Evolutionary conservation across 2,797 vertebrate genomes (phyloP).

Genomic region (Sebastes steindachneri): DNA sequence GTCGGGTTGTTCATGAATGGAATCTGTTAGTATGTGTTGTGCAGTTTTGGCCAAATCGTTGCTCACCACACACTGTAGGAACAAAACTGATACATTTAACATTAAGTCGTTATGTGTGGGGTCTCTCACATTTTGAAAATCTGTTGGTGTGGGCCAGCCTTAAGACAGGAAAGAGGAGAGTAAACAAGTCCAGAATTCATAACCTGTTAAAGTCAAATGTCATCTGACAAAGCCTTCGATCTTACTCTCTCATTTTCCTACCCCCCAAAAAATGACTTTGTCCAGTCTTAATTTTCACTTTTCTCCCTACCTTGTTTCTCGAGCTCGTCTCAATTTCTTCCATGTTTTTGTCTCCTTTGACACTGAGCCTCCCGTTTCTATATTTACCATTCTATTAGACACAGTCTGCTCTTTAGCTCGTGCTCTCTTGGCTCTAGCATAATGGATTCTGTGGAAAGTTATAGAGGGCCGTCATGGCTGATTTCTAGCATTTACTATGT

Average conservation of each 20-base stretch:
- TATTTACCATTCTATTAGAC: slow-evolving; percentile 52
- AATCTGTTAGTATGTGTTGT: too few relatives aligned
- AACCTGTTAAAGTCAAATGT: not conserved
- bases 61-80: too few relatives aligned
- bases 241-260: not conserved
- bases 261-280: not conserved
- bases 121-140: too few relatives aligned
- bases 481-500: slow-evolving; percentile 21
- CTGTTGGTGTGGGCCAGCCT: too few relatives aligned
- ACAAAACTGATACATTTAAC: too few relatives aligned
- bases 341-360: slow-evolving; percentile 5
- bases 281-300: slow-evolving; percentile 3
- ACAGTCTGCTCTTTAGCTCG: slow-evolving; percentile 20
- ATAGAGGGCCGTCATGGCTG: not conserved
- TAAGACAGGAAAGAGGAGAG: not conserved
- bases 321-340: slow-evolving; percentile 3
- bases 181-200: slow-evolving; percentile 25
- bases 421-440: slow-evolving; percentile 15
- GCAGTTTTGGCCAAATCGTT: too few relatives aligned
- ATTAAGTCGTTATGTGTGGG: too few relatives aligned
- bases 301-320: not conserved
- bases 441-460: slow-evolving; percentile 35
- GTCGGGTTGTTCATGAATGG: too few relatives aligned
- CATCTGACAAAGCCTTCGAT: not conserved
- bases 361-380: slow-evolving; percentile 12